These are phyloP conservation scores for Halocynthia roretzi DNA, from an alignment of 23 tunicate genomes.

Conservation along the genomic window DNA sequence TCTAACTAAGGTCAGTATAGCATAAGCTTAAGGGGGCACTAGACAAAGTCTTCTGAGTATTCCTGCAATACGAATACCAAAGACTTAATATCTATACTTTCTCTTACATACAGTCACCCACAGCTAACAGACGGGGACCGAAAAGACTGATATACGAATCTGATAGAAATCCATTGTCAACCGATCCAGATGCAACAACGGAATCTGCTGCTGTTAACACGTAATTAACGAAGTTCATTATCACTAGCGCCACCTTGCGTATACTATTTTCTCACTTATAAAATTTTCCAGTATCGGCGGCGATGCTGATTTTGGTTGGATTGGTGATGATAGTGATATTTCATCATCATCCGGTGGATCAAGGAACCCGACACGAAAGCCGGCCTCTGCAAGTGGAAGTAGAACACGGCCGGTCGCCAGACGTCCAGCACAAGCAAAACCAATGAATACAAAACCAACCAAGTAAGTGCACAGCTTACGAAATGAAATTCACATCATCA, in stretches of 20 bases:
- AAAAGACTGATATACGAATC: constrained; percentile 12
- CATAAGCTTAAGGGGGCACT: background rate
- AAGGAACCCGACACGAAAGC: background rate
- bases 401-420: too few relatives aligned
- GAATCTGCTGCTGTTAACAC: background rate
- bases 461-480: background rate
- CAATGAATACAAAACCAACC: background rate
- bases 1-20: too few relatives aligned
- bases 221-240: background rate
- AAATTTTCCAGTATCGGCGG: background rate
- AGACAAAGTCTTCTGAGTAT: background rate
- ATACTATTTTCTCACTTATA: background rate
- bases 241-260: background rate
- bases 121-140: background rate
- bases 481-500: background rate
- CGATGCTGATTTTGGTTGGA: constrained; percentile 13
- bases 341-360: background rate
- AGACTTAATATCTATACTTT: background rate
- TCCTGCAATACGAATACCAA: background rate
- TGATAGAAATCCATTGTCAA: background rate
- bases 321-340: background rate
- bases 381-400: too few relatives aligned
- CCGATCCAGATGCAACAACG: constrained; percentile 2
- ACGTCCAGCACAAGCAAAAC: background rate
- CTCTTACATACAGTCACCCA: background rate